Evolutionary conservation across 1,140 invertebrate species (phyloP), one percentile per base, ranked within the genome.

Genomic region (Drosophila kurseongensis): DNA sequence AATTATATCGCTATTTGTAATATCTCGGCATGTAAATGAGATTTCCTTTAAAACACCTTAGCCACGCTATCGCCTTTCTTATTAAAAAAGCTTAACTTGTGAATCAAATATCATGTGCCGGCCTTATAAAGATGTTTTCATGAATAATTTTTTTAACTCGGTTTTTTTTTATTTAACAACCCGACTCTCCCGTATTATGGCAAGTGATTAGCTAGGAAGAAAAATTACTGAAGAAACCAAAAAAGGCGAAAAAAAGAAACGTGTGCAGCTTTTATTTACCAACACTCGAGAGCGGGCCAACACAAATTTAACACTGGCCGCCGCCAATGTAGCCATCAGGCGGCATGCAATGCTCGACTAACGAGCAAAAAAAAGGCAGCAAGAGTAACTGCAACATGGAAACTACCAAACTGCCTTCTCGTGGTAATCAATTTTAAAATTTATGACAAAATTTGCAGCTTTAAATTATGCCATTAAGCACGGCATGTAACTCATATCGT

Each of bases 401-500:
- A 75, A 79, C 79, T 80, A 75, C 77, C 66, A 65, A 77, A 77
- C 80, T 78, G 82, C 75, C 76, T 75, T 62, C 68, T 80, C 81
- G 84, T 88, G 84, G 84, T 88, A 88, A 88, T 88, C 84, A 88
- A 88, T 91, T 91, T 91, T 84, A 90, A 91, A 91, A 91, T 91
- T 91, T 91, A 91, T 91, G 90, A 91, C 90, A 91, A 91, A 91
- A 91, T 91, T 91, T 91, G 90, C 90, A 91, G 90, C 90, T 91
- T 91, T 91, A 91, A 91, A 91, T 91, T 91, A 91, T 91, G 86
- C 90, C 90, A 91, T 91, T 91, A 91, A 91, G 86, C 90, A 91
- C 90, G 90, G 82, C 90, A 91, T 91, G 90, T 90, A 91, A 91
- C 85, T 91, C 85, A 91, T 91, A 91, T 90, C 85, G 90, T 86